These are phyloP conservation scores for Apostichopus japonicus DNA, from an alignment of 35 echinoderm and acorn worm species.

Conservation along the genomic window DNA sequence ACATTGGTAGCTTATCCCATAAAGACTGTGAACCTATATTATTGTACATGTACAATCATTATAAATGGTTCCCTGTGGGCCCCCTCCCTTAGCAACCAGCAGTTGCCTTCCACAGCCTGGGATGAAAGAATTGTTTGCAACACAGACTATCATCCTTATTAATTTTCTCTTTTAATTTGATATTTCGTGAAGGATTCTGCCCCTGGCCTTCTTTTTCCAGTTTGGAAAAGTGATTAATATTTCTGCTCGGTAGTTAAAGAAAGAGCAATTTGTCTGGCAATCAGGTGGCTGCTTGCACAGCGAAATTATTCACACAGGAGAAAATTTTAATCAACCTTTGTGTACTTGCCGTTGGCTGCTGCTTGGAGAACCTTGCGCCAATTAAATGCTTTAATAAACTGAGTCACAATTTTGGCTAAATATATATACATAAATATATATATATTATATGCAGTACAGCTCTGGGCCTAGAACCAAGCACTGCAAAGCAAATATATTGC, in stretches of 20 bases:
- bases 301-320: not conserved
- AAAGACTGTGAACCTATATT: no score
- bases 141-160: not conserved
- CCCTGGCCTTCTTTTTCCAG: not conserved
- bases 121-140: no score
- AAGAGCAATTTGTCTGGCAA: not conserved
- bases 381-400: constrained; percentile 10
- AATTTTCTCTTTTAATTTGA: not conserved
- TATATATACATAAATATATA: no score
- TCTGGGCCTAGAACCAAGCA: no score
- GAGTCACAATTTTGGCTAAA: not conserved
- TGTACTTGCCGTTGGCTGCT: not conserved
- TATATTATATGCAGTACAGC: no score
- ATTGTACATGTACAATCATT: no score
- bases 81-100: no score
- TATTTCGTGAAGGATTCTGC: not conserved
- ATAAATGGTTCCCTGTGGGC: no score
- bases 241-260: constrained; percentile 10
- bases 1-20: no score
- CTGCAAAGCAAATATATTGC: no score
- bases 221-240: constrained; percentile 10
- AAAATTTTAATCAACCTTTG: not conserved
- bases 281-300: not conserved
- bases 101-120: no score
- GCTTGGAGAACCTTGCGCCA: not conserved